Evolutionary conservation across 2,797 vertebrate species (phyloP).

Genomic region (Eulemur coronatus): DNA sequence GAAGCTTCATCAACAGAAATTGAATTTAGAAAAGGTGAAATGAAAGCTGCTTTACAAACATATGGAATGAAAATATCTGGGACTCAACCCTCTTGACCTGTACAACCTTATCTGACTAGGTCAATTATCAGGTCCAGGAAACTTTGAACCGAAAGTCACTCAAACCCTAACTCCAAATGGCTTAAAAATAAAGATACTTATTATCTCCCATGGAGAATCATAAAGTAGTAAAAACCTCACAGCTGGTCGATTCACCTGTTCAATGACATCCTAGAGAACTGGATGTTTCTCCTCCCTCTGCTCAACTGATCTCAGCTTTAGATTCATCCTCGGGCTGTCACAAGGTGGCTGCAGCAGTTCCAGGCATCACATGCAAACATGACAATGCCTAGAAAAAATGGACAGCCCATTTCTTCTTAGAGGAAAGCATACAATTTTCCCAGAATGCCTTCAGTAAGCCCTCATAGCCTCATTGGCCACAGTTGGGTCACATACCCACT

Average conservation of each 20-base stretch:
- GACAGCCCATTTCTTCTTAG: neutral
- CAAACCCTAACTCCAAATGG: neutral
- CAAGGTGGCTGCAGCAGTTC: neutral
- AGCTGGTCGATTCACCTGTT: neutral
- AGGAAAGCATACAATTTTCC: neutral
- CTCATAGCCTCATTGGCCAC: neutral
- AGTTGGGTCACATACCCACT: neutral
- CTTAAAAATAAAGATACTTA: neutral
- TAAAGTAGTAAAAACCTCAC: neutral
- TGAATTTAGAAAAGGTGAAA: neutral
- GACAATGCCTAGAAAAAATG: neutral
- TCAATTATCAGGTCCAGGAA: neutral
- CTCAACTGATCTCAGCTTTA: fast-evolving
- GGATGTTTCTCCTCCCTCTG: neutral
- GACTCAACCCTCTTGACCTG: neutral
- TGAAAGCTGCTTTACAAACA: neutral
- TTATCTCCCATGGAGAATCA: neutral
- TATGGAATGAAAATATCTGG: neutral
- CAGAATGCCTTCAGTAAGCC: neutral
- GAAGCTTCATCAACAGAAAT: constrained; percentile 10
- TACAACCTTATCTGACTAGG: neutral
- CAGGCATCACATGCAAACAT: neutral
- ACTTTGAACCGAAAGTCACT: neutral
- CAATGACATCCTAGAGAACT: neutral
- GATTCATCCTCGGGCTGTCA: neutral